These are phyloP conservation scores for Therioaphis trifolii DNA, from an alignment of 2,888 invertebrate species.

Conservation along the genomic window DNA sequence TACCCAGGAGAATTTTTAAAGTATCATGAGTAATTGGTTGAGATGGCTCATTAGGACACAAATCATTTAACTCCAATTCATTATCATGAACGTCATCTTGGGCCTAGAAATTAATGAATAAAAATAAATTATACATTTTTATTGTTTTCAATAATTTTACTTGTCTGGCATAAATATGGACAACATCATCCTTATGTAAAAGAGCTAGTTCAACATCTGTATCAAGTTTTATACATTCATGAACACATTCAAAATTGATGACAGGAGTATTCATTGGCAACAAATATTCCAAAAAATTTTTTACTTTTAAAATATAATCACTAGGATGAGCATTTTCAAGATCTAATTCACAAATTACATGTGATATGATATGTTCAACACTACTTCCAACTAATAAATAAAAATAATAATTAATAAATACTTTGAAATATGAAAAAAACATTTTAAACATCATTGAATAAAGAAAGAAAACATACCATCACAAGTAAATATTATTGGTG, in stretches of 20 bases:
- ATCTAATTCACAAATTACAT: constrained; percentile 84
- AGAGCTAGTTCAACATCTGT: constrained; percentile 79
- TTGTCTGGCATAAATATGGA: constrained; percentile 53
- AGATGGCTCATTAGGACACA: constrained; percentile 80
- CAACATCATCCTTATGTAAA: constrained; percentile 27
- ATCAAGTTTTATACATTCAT: constrained; percentile 92
- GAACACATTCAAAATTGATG: constrained; percentile 92
- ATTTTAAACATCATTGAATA: too few relatives aligned
- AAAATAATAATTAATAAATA: constrained; percentile 66
- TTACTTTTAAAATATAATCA: constrained; percentile 81
- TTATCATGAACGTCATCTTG: constrained; percentile 84
- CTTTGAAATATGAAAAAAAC: constrained; percentile 39
- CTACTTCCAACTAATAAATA: constrained; percentile 81
- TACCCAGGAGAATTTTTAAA: constrained; percentile 85
- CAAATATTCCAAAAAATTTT: constrained; percentile 86
- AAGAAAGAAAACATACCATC: constrained; percentile 80
- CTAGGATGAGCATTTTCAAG: constrained; percentile 75
- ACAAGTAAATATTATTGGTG: constrained; percentile 88
- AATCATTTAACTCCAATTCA: constrained; percentile 81
- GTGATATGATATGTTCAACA: constrained; percentile 86
- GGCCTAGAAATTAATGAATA: constrained; percentile 69
- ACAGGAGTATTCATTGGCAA: constrained; percentile 84
- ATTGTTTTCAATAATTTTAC: constrained; percentile 8
- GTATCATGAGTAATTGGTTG: constrained; percentile 84
- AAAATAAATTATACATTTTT: constrained; percentile 39